Conservation (phyloP, 2,113 vertebrate species). For the Xiphophorus hellerii region DNA sequence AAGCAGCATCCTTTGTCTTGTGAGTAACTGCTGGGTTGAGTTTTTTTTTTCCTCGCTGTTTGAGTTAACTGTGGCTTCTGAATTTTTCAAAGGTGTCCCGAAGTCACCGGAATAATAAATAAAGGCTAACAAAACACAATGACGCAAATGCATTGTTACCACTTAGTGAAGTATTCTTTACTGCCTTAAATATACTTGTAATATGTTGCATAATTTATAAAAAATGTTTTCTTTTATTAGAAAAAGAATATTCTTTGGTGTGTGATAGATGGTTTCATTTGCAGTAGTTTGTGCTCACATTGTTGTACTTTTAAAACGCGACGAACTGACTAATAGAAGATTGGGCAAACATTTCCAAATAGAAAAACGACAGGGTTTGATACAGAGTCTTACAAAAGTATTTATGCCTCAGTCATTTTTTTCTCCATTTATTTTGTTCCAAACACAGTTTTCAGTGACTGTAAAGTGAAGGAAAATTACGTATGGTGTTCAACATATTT, state of each 20-base stretch:
- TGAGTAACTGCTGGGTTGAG: conserved; percentile 73
- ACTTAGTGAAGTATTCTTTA: neutral
- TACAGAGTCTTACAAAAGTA: neutral
- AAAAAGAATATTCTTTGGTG: too few relatives aligned
- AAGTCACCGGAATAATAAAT: neutral
- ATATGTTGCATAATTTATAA: too few relatives aligned
- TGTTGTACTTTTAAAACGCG: too few relatives aligned
- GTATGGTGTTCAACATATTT: neutral
- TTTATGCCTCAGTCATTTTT: neutral
- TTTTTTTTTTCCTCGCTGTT: neutral
- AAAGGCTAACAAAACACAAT: neutral
- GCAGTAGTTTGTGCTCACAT: too few relatives aligned
- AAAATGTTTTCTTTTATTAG: neutral
- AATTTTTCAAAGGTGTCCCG: neutral
- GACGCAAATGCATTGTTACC: neutral
- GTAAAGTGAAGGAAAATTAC: neutral
- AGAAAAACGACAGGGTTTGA: neutral
- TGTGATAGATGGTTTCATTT: too few relatives aligned
- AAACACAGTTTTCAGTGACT: neutral
- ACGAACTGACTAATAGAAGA: too few relatives aligned
- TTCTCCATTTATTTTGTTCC: neutral
- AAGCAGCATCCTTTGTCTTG: conserved; percentile 76
- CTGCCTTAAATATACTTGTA: neutral
- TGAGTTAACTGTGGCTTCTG: neutral
- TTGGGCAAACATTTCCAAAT: neutral